Base-by-base conservation (phyloP, 2,113 vertebrate genomes). In the Haplotaxodon microlepis region DNA sequence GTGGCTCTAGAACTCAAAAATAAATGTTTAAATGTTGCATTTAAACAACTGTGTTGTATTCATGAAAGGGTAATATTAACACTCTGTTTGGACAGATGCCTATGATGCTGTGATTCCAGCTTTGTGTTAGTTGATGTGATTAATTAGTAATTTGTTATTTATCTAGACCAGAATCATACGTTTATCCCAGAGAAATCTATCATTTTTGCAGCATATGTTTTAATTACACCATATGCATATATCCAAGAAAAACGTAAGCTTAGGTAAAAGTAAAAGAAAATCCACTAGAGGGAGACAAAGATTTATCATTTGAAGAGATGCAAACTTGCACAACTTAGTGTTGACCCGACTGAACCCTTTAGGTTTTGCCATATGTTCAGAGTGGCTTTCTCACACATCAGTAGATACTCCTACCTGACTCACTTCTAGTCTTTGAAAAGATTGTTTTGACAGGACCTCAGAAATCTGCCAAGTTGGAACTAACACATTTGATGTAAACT, bases 281-380 rank as follows among this genome's bases (percentile, higher is more conserved):
- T 19, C 94, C 94, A 88, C 90, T 76, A 93, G 94, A 91, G 93
- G 94, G 91, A 82, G 90, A 78, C 92, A 92, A 40, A 89, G 83
- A 10, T 56, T 56, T 71, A 79, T 8, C 9, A 38, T 80, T 84
- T 31, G 56, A 38, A 47, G n/a, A 2, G 5, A 5, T 3, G n/a
- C 4, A 56, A 5, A 51, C 73, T 51, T 78, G 45, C 45, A 9
- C 27, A 50, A n/a, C 17, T 78, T 78, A 6, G 4, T 34, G 16
- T 12, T 31, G 45, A 51, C 27, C 45, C 3, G 2, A n/a, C 27
- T 50, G 73, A 31, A 76, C 1, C 16, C 9, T 17, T 47, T 76
- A 2, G 6, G 40, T 78, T 78, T 78, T 78, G 27, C 27, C 45
- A 78, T 78, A 78, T 78, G 17, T 51, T 51, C 16, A 51, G 45